Base-by-base conservation (phyloP, 2,113 vertebrate species). In the Hydrochoerus hydrochaeris region DNA sequence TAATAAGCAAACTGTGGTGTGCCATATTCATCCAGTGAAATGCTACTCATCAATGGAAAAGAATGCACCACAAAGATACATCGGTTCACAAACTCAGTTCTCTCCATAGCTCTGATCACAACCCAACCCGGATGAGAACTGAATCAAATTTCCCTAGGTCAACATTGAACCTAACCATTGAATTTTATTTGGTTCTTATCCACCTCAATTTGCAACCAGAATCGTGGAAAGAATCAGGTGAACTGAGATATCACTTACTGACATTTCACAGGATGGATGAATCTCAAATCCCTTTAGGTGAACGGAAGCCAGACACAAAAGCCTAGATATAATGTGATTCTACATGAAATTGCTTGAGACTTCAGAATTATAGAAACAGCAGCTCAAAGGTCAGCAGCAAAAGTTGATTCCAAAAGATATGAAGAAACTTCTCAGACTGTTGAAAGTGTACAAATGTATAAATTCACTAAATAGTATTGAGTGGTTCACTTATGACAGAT, bases 261-360 rank as follows among this genome's bases (percentile, higher is more conserved):
- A 49, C 9, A 11, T 16, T 10, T 38, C 46, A n/a, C 44, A 86
- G 28, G 49, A 20, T 44, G 54, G 52, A 13, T 89, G 67, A 65
- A 35, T 80, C 89, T 91, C 49, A 83, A 32, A 67, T 41, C 52
- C 19, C 46, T n/a, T 62, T 52, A 77, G n/a, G 13, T 52, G 41
- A 41, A 49, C 41, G 90, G 58, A 94, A 95, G 77, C 20, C 58
- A 90, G 71, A 32, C 20, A 83, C 35, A n/a, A 83, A 93, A 77
- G 81, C 62, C 52, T 67, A 7, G 1, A 5, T 84, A 7, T 14
- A 46, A 1, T 17, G 35, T 35, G 8, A 63, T 81, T 91, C 26
- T 73, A 81, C n/a, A 30, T 71, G 69, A 83, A 75, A 71, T 77
- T 32, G 81, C 90, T 89, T 62, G 44, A 77, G 94, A 95, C 60